These are phyloP conservation scores for Chaetodon trifascialis DNA, from an alignment of 2,113 vertebrate genomes.

Conservation along the genomic window DNA sequence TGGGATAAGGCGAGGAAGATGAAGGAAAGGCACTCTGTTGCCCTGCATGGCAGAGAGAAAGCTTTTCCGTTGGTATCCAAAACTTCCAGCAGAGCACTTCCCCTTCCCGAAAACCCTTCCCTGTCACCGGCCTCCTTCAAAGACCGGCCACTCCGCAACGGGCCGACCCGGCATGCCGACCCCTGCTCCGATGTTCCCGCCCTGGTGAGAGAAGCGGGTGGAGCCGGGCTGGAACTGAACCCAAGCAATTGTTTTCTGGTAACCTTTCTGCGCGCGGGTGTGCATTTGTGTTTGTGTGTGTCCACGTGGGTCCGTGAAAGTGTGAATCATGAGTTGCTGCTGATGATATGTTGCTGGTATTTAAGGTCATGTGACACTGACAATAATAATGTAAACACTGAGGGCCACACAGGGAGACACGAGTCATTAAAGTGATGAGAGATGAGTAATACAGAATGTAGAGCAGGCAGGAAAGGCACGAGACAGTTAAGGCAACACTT, in stretches of 20 bases:
- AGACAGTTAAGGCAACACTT: not conserved
- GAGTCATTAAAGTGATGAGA: not conserved
- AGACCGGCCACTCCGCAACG: slow-evolving; percentile 53
- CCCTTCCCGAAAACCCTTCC: slow-evolving; percentile 74
- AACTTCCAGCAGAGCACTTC: slow-evolving; percentile 74
- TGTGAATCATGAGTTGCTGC: slow-evolving; percentile 63
- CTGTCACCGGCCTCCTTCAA: slow-evolving; percentile 73
- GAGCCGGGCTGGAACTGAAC: slow-evolving; percentile 67
- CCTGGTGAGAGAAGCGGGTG: slow-evolving; percentile 70
- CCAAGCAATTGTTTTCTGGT: slow-evolving; percentile 72
- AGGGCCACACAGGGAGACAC: slow-evolving; percentile 9
- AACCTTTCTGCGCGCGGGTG: slow-evolving; percentile 56
- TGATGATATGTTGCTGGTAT: slow-evolving; percentile 64
- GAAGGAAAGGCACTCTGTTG: slow-evolving; percentile 53
- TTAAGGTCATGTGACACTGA: slow-evolving; percentile 39
- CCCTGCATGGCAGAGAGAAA: slow-evolving; percentile 52
- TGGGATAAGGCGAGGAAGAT: slow-evolving; percentile 54
- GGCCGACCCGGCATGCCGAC: slow-evolving; percentile 71
- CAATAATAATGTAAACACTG: slow-evolving; percentile 18
- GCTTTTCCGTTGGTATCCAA: slow-evolving; percentile 75
- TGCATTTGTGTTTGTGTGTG: slow-evolving; percentile 37
- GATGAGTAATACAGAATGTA: slow-evolving; percentile 12
- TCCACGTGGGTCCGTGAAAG: slow-evolving; percentile 42
- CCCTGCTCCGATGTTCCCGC: slow-evolving; percentile 68
- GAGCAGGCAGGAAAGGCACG: not conserved